Conservation (phyloP, 2,888 invertebrate species). For the Tachina fera region DNA sequence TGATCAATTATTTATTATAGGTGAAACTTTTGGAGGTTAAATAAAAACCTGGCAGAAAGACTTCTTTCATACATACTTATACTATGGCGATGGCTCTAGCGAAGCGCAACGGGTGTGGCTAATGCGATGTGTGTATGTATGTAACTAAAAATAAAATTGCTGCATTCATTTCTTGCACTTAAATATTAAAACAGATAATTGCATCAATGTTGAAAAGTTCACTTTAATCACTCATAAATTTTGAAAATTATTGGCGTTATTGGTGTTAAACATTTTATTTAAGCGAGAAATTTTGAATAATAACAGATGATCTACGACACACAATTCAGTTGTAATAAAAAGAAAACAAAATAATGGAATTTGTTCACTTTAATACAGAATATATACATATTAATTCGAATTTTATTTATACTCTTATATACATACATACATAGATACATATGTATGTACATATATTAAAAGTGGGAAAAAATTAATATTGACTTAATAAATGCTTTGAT, state of each 20-base stretch:
- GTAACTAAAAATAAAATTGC: not conserved
- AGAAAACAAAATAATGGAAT: constrained; percentile 6
- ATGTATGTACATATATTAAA: not conserved
- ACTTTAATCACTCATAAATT: constrained; percentile 8
- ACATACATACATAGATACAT: no score
- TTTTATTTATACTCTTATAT: constrained; percentile 10
- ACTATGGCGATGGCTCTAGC: no score
- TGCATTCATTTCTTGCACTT: not conserved
- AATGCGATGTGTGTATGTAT: no score
- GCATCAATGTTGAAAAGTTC: constrained; percentile 3
- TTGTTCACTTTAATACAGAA: not conserved
- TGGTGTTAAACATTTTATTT: constrained; percentile 18
- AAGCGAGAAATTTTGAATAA: not conserved
- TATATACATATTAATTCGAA: constrained; percentile 20
- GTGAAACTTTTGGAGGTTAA: no score
- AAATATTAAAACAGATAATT: not conserved
- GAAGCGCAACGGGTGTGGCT: no score
- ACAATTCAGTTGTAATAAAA: constrained; percentile 13
- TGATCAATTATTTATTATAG: no score
- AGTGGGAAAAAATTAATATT: constrained; percentile 38
- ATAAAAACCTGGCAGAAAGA: no score
- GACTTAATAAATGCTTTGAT: constrained; percentile 51
- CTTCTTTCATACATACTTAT: no score
- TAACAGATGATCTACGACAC: not conserved
- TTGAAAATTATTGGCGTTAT: constrained; percentile 8